Evolutionary conservation across 2,797 vertebrate genomes (phyloP), one percentile per base, ranked within the genome.

Genomic region (Megaceryle alcyon): DNA sequence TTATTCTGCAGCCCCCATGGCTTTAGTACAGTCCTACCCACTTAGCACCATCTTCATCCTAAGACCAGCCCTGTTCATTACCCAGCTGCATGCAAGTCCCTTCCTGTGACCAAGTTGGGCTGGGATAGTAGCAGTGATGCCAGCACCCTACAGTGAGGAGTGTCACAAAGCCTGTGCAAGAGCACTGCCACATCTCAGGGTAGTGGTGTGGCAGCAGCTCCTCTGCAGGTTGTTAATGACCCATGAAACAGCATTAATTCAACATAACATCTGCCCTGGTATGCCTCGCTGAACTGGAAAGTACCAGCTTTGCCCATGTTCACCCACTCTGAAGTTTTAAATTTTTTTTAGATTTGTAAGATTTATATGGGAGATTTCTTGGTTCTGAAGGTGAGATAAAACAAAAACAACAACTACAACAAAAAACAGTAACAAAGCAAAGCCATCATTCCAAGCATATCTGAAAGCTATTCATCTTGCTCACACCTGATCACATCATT

Each of bases 191-290:
- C 14, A 3, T 61, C 89, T 71, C 23, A 5, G 37, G n/a, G 31
- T 12, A n/a, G 39, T 0, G 0, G 23, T 5, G 44, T 82, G 70
- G 49, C 26, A 22, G 57, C 68, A 75, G 71, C 76, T 76, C 80
- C 56, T 60, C 68, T 2, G 11, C 68, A 28, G 63, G 86, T n/a
- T 4, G 3, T 72, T 85, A 94, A 84, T 69, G 83, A 92, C 54
- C 87, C 28, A 3, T 88, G 75, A 96, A 96, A 94, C 81, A 75
- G 70, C 85, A 81, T 66, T 41, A 78, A 83, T 91, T 66, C 91
- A 94, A 70, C 83, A 44, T 44, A 79, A 63, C n/a, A n/a, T 48
- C 64, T 29, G 12, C 5, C 28, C 63, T 18, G 4, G 20, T 25
- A 48, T 65, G 54, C 79, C 64, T 64, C 3, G 3, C 21, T 56